Percentiles rank a stretch among this genome's conserved stretches.
phyloP scores from a whole-genome alignment of 2,888 invertebrate species.

The Zeuzera pyrina region DNA sequence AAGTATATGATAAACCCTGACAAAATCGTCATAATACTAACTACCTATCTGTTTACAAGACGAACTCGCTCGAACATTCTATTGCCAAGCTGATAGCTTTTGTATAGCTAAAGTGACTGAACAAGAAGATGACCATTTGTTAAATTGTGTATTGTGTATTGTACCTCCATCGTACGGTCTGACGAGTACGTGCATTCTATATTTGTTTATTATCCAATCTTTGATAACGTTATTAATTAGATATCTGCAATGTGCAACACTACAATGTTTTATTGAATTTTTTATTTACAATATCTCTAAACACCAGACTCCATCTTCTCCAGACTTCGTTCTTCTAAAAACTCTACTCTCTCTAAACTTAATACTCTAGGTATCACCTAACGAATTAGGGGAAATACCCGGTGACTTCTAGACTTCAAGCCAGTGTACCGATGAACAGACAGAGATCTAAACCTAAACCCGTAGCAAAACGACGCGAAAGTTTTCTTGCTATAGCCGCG shows the following conservation, averaged over 20 bases:
- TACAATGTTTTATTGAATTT: too few species aligned
- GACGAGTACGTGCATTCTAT: constrained; percentile 11
- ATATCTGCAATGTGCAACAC: not conserved
- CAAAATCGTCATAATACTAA: constrained; percentile 21
- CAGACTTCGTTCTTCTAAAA: too few species aligned
- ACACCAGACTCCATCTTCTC: too few species aligned
- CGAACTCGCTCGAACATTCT: constrained; percentile 37
- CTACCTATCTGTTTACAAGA: constrained; percentile 46
- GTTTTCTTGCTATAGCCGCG: too few species aligned
- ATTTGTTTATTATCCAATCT: not conserved
- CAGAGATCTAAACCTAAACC: too few species aligned
- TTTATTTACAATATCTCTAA: too few species aligned
- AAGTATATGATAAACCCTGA: constrained; percentile 38
- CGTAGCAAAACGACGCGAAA: too few species aligned
- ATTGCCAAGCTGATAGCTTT: constrained; percentile 37
- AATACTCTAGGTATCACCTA: too few species aligned
- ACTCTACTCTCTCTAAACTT: too few species aligned
- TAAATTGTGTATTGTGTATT: constrained; percentile 38
- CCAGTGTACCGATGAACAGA: too few species aligned
- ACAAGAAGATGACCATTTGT: constrained; percentile 47
- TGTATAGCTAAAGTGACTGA: constrained; percentile 51
- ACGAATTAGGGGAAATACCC: too few species aligned
- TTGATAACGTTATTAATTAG: not conserved
- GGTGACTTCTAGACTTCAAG: too few species aligned
- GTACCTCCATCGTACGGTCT: constrained; percentile 17